phyloP scores from a whole-genome alignment of 2,888 invertebrate species.

The Gastracanthus pulcherrimus region DNA sequence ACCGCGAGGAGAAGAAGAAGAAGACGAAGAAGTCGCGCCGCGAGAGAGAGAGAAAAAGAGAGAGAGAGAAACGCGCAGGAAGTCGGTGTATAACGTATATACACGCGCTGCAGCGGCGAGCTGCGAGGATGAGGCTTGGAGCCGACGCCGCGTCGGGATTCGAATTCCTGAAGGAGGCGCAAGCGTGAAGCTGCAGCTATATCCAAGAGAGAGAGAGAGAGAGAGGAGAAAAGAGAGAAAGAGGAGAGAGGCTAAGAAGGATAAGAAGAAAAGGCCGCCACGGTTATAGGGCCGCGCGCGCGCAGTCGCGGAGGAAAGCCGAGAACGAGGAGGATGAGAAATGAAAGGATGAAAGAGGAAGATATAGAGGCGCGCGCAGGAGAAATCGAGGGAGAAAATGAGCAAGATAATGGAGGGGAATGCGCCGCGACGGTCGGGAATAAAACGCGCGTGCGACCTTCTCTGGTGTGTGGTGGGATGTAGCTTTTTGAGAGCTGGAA shows the following conservation, averaged over 20 bases:
- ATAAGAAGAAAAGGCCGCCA: too few species aligned
- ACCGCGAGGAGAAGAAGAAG: background rate
- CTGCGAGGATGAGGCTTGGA: background rate
- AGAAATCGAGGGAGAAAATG: constrained; percentile 44
- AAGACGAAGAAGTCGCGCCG: background rate
- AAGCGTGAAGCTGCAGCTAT: too few species aligned
- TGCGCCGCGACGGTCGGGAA: constrained; percentile 16
- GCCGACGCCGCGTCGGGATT: constrained; percentile 8
- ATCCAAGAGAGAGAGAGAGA: too few species aligned
- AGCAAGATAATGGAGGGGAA: constrained; percentile 25
- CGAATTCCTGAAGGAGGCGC: constrained; percentile 46
- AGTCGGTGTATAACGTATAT: background rate
- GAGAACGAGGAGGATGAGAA: constrained; percentile 14
- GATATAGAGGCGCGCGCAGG: constrained; percentile 21
- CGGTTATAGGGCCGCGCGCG: background rate
- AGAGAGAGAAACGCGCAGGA: background rate
- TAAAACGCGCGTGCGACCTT: constrained; percentile 1
- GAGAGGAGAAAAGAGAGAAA: too few species aligned
- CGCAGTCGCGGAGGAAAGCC: background rate
- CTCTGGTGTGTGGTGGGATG: constrained; percentile 14
- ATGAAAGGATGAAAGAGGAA: constrained; percentile 11
- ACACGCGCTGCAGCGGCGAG: background rate
- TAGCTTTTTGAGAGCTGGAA: background rate
- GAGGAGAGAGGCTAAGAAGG: too few species aligned
- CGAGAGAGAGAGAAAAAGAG: too few species aligned